Base-by-base conservation (phyloP, 2,888 invertebrate species). In the Sinodicranocentrus sp. region DNA sequence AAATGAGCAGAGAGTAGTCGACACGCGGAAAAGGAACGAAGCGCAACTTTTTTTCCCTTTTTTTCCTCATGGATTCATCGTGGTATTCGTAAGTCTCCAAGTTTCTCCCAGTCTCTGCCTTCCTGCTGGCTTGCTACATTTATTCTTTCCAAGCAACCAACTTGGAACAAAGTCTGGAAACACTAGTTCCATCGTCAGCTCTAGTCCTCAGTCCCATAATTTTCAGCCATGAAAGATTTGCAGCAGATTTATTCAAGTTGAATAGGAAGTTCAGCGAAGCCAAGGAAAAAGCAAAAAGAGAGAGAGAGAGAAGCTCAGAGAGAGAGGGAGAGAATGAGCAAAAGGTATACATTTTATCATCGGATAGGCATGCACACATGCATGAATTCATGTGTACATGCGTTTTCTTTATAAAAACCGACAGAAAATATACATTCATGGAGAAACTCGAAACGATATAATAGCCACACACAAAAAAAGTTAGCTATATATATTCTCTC, bases 231-330 rank as follows among this genome's bases (percentile, higher is more conserved):
- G 85, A 85, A 87, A 87, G 85, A 87, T 87, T 87, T 87, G 85
- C 85, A 84, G 82, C 77, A 87, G 87, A 87, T 87, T 85, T 85
- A 87, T 87, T 87, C 85, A 85, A 80, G 80, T 84, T 80, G 83
- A 80, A 76, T 76, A 76, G 76, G 76, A 76, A 76, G 76, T 76
- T 80, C 83, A 83, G 85, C 85, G 75, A 80, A 80, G 80, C 76
- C 76, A 57, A 67, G 67, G 63, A 76, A 76, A 39, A 67, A 76
- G 76, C 57, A 67, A 23, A 33, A 33, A 63, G n/a, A 61, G 15
- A 26, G 48, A 43, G 13, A 26, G 6, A 57, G 33, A 57, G 17
- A 59, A 2, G 39, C 57, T 68, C 43, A 39, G 48, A 44, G 48
- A 68, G 26, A 48, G 44, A 68, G 48, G 48, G n/a, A n/a, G n/a